Base-by-base conservation (phyloP, 2,888 invertebrate genomes). In the Geotrupes spiniger region DNA sequence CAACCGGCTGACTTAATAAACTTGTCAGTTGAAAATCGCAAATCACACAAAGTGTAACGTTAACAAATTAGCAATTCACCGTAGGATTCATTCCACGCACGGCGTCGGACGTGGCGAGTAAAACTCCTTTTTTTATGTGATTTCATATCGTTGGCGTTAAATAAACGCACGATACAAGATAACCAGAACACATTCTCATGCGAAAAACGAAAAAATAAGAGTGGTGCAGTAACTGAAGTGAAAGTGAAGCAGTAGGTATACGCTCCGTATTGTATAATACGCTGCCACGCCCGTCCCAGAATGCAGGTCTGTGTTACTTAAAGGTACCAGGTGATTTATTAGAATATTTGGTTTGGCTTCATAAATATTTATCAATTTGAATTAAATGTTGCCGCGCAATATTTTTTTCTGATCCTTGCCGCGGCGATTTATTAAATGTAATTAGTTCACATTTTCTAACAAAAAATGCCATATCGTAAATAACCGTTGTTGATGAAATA, bases 181-280 rank as follows among this genome's bases (percentile, higher is more conserved):
- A 33, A 33, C 14, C n/a, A 33, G 11, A 33, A 14, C 14, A 12
- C 8, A 33, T 21, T 21, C 3, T 21, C 14, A 33, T 33, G 33
- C 33, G 33, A 33, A 33, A 4, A 4, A 6, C 14, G 15, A 33
- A 33, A 29, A 33, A 33, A 33, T 14, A 33, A 8, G 33, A 26
- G 11, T 21, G 40, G 26, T 11, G 27, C 26, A 5, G 11, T 15
- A 25, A 15, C 14, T 21, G 15, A 5, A 27, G 43, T 43, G 43
- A 43, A 43, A 43, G 43, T 36, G 36, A 43, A 43, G 36, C 43
- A 36, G 45, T 45, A 45, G 37, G 38, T 37, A 44, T 26, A 15
- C 36, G 25, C 31, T 14, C 33, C 27, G 45, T 28, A 45, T 45
- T 45, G 45, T 38, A 45, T 45, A 45, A 45, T 37, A 27, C 38